A percentile compares a stretch with the other conserved stretches of the same genome.
Evolutionary conservation across 2,888 invertebrate species (phyloP).

Genomic region (Aporophyla nigra): DNA sequence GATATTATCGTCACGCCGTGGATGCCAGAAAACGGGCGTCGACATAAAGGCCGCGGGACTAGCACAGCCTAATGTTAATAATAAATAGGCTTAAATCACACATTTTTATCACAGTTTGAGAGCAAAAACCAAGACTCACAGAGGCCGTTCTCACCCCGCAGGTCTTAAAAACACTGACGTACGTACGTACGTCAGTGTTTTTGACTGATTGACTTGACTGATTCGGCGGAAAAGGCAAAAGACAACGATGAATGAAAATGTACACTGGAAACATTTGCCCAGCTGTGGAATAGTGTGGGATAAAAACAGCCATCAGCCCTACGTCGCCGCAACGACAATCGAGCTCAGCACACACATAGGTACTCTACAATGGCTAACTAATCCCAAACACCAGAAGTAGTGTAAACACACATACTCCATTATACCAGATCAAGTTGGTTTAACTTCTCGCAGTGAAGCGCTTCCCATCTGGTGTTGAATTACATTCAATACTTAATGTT

Average conservation of each 20-base stretch:
- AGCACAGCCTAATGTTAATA: no score
- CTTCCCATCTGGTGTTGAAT: constrained; percentile 62
- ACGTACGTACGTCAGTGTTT: no score
- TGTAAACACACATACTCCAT: constrained; percentile 66
- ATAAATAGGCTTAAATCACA: no score
- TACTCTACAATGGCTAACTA: constrained; percentile 62
- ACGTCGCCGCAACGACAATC: constrained; percentile 50
- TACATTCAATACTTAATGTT: constrained; percentile 32
- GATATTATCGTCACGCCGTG: not conserved
- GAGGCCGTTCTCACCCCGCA: no score
- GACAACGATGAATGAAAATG: not conserved
- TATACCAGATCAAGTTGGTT: constrained; percentile 61
- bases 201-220: no score
- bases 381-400: constrained; percentile 63
- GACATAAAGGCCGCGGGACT: not conserved
- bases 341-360: constrained; percentile 62
- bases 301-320: constrained; percentile 64
- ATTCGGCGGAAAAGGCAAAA: not conserved
- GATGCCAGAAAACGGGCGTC: not conserved
- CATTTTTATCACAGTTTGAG: no score
- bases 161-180: not conserved
- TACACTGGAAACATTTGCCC: not conserved
- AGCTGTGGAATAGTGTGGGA: not conserved
- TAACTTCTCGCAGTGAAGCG: constrained; percentile 34
- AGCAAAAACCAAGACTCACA: no score